Base-by-base conservation (phyloP, 1,140 invertebrate genomes). In the Agrilus planipennis region DNA sequence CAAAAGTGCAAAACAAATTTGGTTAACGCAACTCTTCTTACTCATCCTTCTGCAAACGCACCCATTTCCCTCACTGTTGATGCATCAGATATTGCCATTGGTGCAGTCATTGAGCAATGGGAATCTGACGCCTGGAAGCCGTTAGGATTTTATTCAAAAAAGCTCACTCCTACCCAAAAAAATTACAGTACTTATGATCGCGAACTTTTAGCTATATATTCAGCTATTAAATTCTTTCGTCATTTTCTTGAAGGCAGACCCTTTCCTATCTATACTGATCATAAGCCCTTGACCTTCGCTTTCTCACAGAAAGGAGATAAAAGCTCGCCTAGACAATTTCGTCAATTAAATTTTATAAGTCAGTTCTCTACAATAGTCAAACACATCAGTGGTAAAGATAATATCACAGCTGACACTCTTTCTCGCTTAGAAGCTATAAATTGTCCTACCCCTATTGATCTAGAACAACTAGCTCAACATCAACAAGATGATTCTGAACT, bases 131-230 rank as follows among this genome's bases (percentile, higher is more conserved):
- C 16, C 4, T 34, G 3, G 5, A 34, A 34, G 39, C 49, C 44
- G n/a, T 28, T 50, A 19, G 36, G 15, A 10, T 48, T 50, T 29
- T 53, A 39, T 22, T 43, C 39, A 32, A 41, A 32, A 22, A 64
- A 63, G 41, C 36, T 67, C 0, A 52, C 28, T 4, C 23, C 45
- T 12, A 34, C 54, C 1, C 49, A 69, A 47, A 25, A 40, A 14
- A 57, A 59, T 18, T 65, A 65, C 29, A 52, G 50, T 9, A 51
- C 61, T 2, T 70, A 62, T 49, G 64, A 68, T 41, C 39, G 62
- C 4, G 67, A 73, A 48, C 45, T 72, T 1, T 36, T 70, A 4
- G 68, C 63, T 1, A 60, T 67, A 15, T 71, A 68, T 46, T 10
- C 39, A 10, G 50, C 57, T 0, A 38, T 66, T 15, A 47, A 40